phyloP scores from a whole-genome alignment of 1,140 invertebrate genomes.

The Batillaria attramentaria region DNA sequence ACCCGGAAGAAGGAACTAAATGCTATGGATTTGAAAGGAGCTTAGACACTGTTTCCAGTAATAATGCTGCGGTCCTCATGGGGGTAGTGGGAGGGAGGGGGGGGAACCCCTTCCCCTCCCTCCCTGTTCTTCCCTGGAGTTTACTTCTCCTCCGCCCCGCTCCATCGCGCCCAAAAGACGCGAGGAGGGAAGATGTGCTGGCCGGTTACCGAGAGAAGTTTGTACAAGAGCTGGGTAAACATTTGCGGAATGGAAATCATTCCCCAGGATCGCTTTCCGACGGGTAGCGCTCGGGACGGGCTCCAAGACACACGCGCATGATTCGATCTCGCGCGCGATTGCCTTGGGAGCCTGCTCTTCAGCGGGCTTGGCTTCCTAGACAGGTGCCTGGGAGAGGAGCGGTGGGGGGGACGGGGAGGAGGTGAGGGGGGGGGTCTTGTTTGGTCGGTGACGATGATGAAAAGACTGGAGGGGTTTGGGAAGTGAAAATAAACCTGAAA shows the following conservation, averaged over 20 bases:
- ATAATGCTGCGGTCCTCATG: too few species aligned
- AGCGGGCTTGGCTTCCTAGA: not conserved
- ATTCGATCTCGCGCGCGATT: conserved; percentile 11
- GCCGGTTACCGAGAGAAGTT: conserved; percentile 25
- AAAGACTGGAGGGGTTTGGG: not conserved
- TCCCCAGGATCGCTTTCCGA: conserved; percentile 28
- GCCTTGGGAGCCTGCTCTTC: not conserved
- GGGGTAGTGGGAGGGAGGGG: too few species aligned
- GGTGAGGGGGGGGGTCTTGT: not conserved
- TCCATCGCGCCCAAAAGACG: conserved; percentile 26
- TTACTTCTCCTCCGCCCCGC: not conserved
- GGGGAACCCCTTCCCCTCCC: too few species aligned
- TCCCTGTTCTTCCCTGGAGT: too few species aligned
- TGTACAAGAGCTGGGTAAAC: conserved; percentile 26
- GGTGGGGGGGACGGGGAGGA: not conserved
- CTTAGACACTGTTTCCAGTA: too few species aligned
- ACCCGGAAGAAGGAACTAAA: too few species aligned
- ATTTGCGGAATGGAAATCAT: conserved; percentile 34
- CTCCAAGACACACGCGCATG: conserved; percentile 15
- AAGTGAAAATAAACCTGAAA: not conserved
- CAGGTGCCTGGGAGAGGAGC: not conserved
- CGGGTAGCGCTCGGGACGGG: conserved; percentile 7
- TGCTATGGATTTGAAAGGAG: too few species aligned
- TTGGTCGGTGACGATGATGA: not conserved
- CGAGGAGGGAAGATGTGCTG: not conserved